Evolutionary conservation across 2,113 vertebrate species (phyloP).

Genomic region (Helogale parvula): DNA sequence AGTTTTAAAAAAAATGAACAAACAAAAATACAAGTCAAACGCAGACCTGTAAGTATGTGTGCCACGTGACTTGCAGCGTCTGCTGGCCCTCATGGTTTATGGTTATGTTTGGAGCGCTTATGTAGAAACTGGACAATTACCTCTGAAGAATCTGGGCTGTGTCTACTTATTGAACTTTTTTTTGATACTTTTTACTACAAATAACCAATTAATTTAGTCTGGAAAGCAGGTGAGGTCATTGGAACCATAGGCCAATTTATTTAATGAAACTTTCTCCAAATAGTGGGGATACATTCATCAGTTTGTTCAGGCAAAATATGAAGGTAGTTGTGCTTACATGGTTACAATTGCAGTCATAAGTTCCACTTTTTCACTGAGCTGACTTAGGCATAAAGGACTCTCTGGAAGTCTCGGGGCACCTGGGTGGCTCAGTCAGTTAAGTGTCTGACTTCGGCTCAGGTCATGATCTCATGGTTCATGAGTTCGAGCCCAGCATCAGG

Average conservation of each 20-base stretch:
- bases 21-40: not conserved
- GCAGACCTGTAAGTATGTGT: not conserved
- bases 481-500: no score
- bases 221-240: not conserved
- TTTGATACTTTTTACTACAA: not conserved
- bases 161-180: slow-evolving; percentile 17
- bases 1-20: no score
- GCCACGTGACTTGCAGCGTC: not conserved
- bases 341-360: not conserved
- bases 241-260: not conserved
- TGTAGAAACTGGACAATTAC: not conserved
- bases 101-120: not conserved
- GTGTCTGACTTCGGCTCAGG: no score
- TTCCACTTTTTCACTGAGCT: not conserved
- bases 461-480: no score
- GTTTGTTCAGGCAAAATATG: not conserved
- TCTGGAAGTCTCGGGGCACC: not conserved
- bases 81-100: not conserved
- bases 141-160: not conserved
- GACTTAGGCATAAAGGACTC: not conserved
- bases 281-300: not conserved
- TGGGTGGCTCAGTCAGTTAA: no score
- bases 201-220: not conserved
- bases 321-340: not conserved
- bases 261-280: not conserved